Conservation (phyloP, 2,113 vertebrate species). For the Xerus inauris region DNA sequence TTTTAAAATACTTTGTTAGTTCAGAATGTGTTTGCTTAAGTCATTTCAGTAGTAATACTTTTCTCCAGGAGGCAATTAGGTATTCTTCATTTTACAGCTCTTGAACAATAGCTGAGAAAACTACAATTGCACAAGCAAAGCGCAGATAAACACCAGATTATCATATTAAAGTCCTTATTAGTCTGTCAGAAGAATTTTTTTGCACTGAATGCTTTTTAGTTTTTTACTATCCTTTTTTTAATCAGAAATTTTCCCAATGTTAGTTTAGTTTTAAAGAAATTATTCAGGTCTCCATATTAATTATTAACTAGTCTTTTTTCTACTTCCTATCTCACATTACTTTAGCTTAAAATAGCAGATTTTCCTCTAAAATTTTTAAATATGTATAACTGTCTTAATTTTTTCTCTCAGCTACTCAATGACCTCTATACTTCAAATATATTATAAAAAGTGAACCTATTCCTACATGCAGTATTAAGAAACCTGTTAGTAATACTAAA, state of each 20-base stretch:
- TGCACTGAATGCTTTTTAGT: constrained; percentile 41
- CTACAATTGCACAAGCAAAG: constrained; percentile 57
- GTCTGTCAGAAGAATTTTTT: constrained; percentile 74
- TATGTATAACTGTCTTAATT: neutral
- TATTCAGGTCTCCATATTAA: neutral
- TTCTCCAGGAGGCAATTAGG: constrained; percentile 76
- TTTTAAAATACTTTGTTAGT: constrained; percentile 78
- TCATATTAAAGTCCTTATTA: constrained; percentile 79
- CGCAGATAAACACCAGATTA: constrained; percentile 74
- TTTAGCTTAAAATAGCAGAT: constrained; percentile 10
- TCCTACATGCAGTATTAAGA: neutral
- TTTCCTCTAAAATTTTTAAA: neutral
- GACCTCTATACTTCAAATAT: neutral
- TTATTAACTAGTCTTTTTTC: constrained; percentile 21
- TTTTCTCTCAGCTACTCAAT: neutral
- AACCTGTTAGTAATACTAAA: neutral
- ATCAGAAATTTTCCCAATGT: neutral
- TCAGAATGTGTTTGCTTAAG: constrained; percentile 78
- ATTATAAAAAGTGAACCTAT: neutral
- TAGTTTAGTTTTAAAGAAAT: constrained; percentile 58
- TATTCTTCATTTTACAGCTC: constrained; percentile 72
- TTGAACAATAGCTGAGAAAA: constrained; percentile 71
- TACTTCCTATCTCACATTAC: neutral
- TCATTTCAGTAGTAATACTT: constrained; percentile 68
- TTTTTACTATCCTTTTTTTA: constrained; percentile 48